phyloP scores from a whole-genome alignment of 1,140 invertebrate species.

The Delia radicum region DNA sequence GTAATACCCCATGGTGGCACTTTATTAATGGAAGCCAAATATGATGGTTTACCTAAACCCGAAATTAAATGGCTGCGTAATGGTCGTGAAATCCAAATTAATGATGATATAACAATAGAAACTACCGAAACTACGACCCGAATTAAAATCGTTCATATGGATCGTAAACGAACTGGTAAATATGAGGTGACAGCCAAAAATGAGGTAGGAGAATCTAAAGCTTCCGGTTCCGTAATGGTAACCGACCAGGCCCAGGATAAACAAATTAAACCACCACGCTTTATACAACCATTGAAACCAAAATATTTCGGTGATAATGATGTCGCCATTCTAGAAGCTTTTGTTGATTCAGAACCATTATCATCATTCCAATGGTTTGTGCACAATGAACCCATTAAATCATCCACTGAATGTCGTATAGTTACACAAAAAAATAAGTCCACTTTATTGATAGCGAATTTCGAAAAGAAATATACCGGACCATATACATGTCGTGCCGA shows the following conservation, averaged over 20 bases:
- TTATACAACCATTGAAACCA: constrained; percentile 71
- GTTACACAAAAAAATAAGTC: constrained; percentile 77
- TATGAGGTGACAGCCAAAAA: constrained; percentile 81
- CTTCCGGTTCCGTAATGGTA: constrained; percentile 73
- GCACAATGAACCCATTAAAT: constrained; percentile 64
- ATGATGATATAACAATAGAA: constrained; percentile 66
- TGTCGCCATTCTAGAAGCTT: constrained; percentile 75
- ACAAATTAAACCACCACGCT: constrained; percentile 70
- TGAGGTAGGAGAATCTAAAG: constrained; percentile 72
- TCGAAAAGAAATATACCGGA: constrained; percentile 70
- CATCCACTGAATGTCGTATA: constrained; percentile 68
- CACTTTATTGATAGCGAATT: constrained; percentile 76
- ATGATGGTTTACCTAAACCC: constrained; percentile 69
- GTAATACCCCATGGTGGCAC: constrained; percentile 64
- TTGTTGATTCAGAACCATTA: constrained; percentile 73
- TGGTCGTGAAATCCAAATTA: constrained; percentile 72
- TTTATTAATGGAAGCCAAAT: constrained; percentile 67
- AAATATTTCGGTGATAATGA: constrained; percentile 72
- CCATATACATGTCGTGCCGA: constrained; percentile 86
- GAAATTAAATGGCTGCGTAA: constrained; percentile 88
- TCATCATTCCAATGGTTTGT: constrained; percentile 87
- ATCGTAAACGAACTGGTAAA: constrained; percentile 77
- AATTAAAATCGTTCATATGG: constrained; percentile 69
- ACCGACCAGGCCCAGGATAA: constrained; percentile 61
- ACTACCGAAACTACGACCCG: constrained; percentile 68